Conservation (phyloP, 64 coral and sea anemone species). For the Trachythela sp. region DNA sequence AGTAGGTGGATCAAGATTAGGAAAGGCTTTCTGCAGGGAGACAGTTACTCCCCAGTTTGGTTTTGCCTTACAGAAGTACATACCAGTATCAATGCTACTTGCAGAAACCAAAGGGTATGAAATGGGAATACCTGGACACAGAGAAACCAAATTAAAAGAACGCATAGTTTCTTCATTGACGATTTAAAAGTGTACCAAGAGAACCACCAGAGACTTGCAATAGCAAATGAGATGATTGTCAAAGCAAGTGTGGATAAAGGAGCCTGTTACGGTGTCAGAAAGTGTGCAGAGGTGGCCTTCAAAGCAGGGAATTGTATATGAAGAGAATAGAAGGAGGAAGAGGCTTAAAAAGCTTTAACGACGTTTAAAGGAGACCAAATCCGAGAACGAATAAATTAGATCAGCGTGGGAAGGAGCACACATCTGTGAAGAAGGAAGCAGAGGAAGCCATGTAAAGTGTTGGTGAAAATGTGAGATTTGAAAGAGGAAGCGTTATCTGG, state of each 20-base stretch:
- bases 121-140: conserved; percentile 30
- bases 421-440: too few relatives aligned
- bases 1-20: conserved; percentile 31
- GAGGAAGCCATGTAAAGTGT: too few relatives aligned
- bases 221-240: conserved; percentile 39
- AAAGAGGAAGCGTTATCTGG: too few relatives aligned
- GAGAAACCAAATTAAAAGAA: conserved; percentile 41
- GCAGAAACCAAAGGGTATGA: conserved; percentile 13
- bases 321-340: too few relatives aligned
- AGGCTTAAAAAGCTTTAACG: too few relatives aligned
- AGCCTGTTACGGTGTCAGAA: conserved; percentile 39
- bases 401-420: too few relatives aligned
- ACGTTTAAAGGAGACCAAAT: too few relatives aligned
- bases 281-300: conserved; percentile 50
- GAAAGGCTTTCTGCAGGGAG: conserved; percentile 29
- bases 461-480: too few relatives aligned
- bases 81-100: conserved; percentile 39
- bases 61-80: conserved; percentile 41
- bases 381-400: too few relatives aligned
- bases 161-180: conserved; percentile 41
- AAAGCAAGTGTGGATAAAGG: conserved; percentile 25
- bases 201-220: neutral
- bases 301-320: conserved; percentile 29
- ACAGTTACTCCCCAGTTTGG: conserved; percentile 53
- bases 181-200: conserved; percentile 29